Evolutionary conservation across 2,888 invertebrate genomes (phyloP).

Genomic region (Dryobota labecula): DNA sequence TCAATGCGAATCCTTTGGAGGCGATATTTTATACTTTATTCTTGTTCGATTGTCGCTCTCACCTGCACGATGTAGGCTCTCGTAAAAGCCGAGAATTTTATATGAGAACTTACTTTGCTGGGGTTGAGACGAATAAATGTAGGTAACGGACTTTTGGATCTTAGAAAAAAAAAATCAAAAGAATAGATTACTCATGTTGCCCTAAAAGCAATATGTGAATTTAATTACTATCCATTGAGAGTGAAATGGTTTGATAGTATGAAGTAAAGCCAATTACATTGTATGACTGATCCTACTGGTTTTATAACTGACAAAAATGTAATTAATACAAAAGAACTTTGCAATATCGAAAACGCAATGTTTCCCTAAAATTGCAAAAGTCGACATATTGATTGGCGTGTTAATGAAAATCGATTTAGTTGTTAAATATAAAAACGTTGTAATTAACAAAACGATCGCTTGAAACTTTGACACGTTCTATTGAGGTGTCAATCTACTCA

Average conservation of each 20-base stretch:
- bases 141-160: conserved; percentile 71
- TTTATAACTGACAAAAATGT: conserved; percentile 31
- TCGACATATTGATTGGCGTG: conserved; percentile 52
- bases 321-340: conserved; percentile 40
- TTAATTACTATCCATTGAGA: conserved; percentile 58
- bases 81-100: conserved; percentile 73
- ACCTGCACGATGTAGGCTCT: conserved; percentile 83
- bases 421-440: conserved; percentile 71
- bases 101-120: conserved; percentile 67
- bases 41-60: conserved; percentile 84
- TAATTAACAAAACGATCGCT: conserved; percentile 73
- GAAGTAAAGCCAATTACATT: conserved; percentile 41
- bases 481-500: conserved; percentile 83
- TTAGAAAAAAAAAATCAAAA: conserved; percentile 55
- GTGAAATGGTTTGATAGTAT: conserved; percentile 28
- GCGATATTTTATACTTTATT: conserved; percentile 89
- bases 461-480: conserved; percentile 65
- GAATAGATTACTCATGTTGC: conserved; percentile 56
- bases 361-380: conserved; percentile 31
- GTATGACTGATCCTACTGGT: conserved; percentile 33
- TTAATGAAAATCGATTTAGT: conserved; percentile 65
- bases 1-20: conserved; percentile 90
- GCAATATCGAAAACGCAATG: background rate
- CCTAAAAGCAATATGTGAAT: conserved; percentile 34
- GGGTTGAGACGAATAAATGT: conserved; percentile 65